Percentiles rank a stretch among this genome's conserved stretches.
Conservation (phyloP, 2,888 invertebrate genomes). For the Drosophila yooni region DNA sequence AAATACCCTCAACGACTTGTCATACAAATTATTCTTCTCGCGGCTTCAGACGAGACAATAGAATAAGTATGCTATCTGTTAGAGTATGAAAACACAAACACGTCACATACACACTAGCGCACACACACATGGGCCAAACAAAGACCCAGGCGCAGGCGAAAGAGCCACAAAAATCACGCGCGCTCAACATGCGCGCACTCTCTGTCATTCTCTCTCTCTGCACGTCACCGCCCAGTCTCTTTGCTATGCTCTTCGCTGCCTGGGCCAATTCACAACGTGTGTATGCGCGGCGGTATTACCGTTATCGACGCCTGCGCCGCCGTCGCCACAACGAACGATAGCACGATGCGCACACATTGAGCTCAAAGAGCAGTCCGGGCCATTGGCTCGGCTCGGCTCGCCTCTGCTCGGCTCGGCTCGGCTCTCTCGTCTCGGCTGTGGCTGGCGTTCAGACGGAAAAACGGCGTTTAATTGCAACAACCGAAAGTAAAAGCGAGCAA, state of each 20-base stretch:
- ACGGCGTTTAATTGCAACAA: constrained; percentile 77
- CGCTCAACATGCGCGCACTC: constrained; percentile 63
- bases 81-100: constrained; percentile 51
- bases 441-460: constrained; percentile 70
- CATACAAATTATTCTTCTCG: background rate
- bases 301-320: constrained; percentile 71
- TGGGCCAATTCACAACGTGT: constrained; percentile 61
- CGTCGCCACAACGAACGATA: constrained; percentile 50
- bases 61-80: background rate
- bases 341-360: constrained; percentile 51
- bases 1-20: constrained; percentile 30
- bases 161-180: constrained; percentile 80
- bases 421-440: constrained; percentile 46
- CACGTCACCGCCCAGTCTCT: constrained; percentile 22
- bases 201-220: constrained; percentile 8
- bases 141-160: constrained; percentile 67
- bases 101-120: constrained; percentile 45
- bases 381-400: constrained; percentile 31
- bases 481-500: constrained; percentile 78
- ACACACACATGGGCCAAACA: constrained; percentile 51
- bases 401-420: constrained; percentile 21
- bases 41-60: background rate
- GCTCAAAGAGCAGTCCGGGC: constrained; percentile 62
- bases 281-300: constrained; percentile 61
- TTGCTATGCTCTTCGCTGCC: constrained; percentile 42